A percentile compares a stretch with the other conserved stretches of the same genome.
phyloP scores from a whole-genome alignment of 2,797 vertebrate genomes.

The Paedocypris micromegethes region DNA sequence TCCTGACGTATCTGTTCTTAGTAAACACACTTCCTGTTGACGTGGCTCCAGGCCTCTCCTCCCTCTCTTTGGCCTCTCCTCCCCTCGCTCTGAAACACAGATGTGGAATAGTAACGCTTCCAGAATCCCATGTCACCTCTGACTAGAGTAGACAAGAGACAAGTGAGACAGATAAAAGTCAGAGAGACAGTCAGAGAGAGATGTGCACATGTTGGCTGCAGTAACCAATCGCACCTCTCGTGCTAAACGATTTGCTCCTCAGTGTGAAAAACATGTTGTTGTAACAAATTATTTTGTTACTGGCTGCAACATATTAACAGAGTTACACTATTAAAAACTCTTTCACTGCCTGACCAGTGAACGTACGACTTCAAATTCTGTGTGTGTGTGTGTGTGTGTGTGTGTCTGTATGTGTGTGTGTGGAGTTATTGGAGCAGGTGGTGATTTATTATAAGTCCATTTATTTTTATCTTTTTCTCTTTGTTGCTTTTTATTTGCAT shows the following conservation, averaged over 20 bases:
- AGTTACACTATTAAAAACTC: too few species aligned
- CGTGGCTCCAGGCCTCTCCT: slow-evolving; percentile 26
- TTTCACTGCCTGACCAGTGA: too few species aligned
- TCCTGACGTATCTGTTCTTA: neutral
- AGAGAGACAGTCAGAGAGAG: slow-evolving; percentile 14
- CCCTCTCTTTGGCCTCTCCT: slow-evolving; percentile 4
- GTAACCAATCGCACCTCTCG: slow-evolving; percentile 35
- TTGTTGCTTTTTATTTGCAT: neutral
- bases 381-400: too few species aligned
- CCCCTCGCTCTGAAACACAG: slow-evolving; percentile 23
- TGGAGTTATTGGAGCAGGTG: slow-evolving; percentile 48
- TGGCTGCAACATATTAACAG: too few species aligned
- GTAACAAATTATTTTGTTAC: too few species aligned
- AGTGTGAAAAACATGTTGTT: too few species aligned
- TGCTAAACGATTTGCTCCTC: too few species aligned
- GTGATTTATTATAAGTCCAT: slow-evolving; percentile 21
- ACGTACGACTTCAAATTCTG: too few species aligned
- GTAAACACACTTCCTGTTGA: slow-evolving; percentile 43
- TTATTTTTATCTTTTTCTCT: slow-evolving; percentile 1
- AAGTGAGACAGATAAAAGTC: neutral
- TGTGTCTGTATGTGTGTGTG: too few species aligned
- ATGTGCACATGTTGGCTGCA: slow-evolving; percentile 37
- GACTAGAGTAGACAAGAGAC: slow-evolving; percentile 6
- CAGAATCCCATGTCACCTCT: slow-evolving; percentile 6
- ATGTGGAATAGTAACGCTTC: slow-evolving; percentile 21